Evolutionary conservation across 2,888 invertebrate genomes (phyloP).

Genomic region (Cephalotes varians): DNA sequence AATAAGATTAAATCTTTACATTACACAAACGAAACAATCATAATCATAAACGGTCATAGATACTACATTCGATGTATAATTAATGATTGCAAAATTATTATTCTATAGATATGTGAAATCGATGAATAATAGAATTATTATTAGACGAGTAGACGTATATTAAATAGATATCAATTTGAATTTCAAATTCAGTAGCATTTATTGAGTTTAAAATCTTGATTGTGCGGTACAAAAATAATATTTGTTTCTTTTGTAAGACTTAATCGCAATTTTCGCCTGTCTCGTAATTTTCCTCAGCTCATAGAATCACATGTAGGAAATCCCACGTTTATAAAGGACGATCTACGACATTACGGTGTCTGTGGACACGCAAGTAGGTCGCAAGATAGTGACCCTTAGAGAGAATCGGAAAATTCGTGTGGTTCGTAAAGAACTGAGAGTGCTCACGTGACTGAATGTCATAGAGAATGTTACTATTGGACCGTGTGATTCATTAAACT

Average conservation of each 20-base stretch:
- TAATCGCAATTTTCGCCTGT: conserved; percentile 35
- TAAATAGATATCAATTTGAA: not conserved
- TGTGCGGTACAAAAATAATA: not conserved
- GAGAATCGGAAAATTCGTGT: conserved; percentile 50
- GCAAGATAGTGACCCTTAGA: conserved; percentile 25
- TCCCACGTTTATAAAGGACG: conserved; percentile 31
- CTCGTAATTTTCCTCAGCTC: conserved; percentile 12
- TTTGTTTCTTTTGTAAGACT: conserved; percentile 18
- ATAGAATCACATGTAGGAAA: conserved; percentile 27
- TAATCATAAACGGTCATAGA: not conserved
- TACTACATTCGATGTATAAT: not conserved
- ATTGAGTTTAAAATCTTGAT: not conserved
- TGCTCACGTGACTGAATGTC: conserved; percentile 40
- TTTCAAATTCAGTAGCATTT: not conserved
- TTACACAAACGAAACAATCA: conserved; percentile 9
- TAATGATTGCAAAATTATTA: conserved; percentile 30
- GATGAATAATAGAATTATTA: conserved; percentile 7
- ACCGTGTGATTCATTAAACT: conserved; percentile 25
- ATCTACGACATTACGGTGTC: conserved; percentile 46
- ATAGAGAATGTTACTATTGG: conserved; percentile 26
- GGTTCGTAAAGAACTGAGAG: conserved; percentile 32
- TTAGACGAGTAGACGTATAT: not conserved
- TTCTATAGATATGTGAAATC: not conserved
- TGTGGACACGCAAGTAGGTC: conserved; percentile 58
- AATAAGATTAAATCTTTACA: conserved; percentile 6